Evolutionary conservation across 1,140 invertebrate species (phyloP).

Genomic region (Calliphora vicina): DNA sequence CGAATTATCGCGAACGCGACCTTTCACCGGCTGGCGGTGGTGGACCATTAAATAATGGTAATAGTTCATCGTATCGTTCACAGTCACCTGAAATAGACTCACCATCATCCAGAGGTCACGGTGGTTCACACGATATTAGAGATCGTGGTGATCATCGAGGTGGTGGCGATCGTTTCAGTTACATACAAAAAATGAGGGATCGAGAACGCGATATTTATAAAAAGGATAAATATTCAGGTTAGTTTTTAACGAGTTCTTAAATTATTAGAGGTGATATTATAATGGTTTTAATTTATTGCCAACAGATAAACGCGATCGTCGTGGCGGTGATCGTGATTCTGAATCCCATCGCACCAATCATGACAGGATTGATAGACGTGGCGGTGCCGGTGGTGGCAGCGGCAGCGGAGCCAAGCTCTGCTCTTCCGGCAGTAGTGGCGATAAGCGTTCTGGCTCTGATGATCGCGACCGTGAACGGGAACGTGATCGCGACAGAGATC

Average conservation of each 20-base stretch:
- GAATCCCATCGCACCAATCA: constrained; percentile 82
- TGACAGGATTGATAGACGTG: constrained; percentile 71
- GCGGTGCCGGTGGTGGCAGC: constrained; percentile 39
- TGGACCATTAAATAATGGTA: constrained; percentile 74
- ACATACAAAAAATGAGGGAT: constrained; percentile 80
- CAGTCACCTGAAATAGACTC: constrained; percentile 75
- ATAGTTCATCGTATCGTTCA: constrained; percentile 74
- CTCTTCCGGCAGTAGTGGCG: constrained; percentile 54
- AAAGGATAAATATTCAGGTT: constrained; percentile 81
- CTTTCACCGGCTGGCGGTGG: constrained; percentile 71
- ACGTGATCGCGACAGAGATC: constrained; percentile 44
- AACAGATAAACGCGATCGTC: constrained; percentile 78
- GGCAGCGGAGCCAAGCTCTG: constrained; percentile 52
- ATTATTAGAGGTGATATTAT: not conserved
- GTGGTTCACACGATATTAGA: constrained; percentile 65
- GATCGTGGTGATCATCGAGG: constrained; percentile 61
- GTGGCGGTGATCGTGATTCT: constrained; percentile 72
- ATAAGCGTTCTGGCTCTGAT: constrained; percentile 60
- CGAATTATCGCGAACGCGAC: constrained; percentile 62
- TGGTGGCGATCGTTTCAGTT: constrained; percentile 70
- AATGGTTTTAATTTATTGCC: not conserved
- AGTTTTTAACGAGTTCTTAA: constrained; percentile 3
- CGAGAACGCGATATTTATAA: constrained; percentile 92
- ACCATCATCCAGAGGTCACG: constrained; percentile 62
- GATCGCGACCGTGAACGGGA: constrained; percentile 55